A percentile compares a stretch with the other conserved stretches of the same genome.
Conservation (phyloP, 2,888 invertebrate species). For the Drosophila emarginata region DNA sequence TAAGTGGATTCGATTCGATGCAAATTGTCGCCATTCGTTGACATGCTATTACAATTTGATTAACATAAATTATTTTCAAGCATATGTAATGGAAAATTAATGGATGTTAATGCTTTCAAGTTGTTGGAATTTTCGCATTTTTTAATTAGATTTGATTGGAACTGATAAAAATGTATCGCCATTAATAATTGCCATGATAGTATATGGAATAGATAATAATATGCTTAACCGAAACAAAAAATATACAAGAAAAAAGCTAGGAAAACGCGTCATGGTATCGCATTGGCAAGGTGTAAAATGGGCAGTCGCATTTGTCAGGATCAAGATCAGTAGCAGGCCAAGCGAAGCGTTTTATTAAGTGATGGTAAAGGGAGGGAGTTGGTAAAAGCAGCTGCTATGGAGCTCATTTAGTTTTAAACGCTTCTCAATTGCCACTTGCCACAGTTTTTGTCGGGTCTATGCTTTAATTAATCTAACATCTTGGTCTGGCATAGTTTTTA, state of each 20-base stretch:
- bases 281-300: slow-evolving; percentile 67
- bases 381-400: slow-evolving; percentile 29
- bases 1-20: slow-evolving; percentile 52
- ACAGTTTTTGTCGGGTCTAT: slow-evolving; percentile 43
- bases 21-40: slow-evolving; percentile 61
- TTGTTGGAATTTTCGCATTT: slow-evolving; percentile 36
- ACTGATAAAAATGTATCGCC: slow-evolving; percentile 26
- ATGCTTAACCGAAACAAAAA: no score
- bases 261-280: neutral
- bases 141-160: slow-evolving; percentile 50
- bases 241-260: no score
- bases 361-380: slow-evolving; percentile 19
- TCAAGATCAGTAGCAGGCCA: slow-evolving; percentile 32
- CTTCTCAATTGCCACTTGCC: slow-evolving; percentile 60
- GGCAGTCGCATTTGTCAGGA: slow-evolving; percentile 65
- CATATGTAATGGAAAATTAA: slow-evolving; percentile 46
- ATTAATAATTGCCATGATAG: slow-evolving; percentile 17
- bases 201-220: no score
- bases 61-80: slow-evolving; percentile 62
- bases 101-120: slow-evolving; percentile 38
- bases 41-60: slow-evolving; percentile 63
- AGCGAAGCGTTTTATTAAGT: slow-evolving; percentile 57
- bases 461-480: slow-evolving; percentile 70
- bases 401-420: slow-evolving; percentile 27
- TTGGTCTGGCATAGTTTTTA: slow-evolving; percentile 39